phyloP scores from a whole-genome alignment of 2,888 invertebrate genomes.

The Diaphora mendica region DNA sequence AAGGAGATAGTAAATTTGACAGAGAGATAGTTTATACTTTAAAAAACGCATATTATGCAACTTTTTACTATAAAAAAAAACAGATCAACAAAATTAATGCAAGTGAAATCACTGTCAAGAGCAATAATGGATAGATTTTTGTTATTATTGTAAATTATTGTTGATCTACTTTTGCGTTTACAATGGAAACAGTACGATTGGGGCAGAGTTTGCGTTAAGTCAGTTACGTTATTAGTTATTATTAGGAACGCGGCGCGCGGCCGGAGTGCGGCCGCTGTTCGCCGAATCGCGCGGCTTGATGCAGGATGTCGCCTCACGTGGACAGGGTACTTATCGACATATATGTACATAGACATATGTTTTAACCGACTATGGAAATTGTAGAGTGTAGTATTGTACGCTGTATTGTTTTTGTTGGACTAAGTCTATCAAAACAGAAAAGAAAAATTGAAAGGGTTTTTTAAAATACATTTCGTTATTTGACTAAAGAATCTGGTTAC shows the following conservation, averaged over 20 bases:
- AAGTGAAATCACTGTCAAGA: too few relatives aligned
- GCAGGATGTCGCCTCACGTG: slow-evolving; percentile 60
- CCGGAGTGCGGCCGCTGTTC: slow-evolving; percentile 33
- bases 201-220: slow-evolving; percentile 45
- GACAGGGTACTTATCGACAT: slow-evolving; percentile 43
- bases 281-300: slow-evolving; percentile 54
- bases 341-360: slow-evolving; percentile 27
- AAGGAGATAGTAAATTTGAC: too few relatives aligned
- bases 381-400: not conserved
- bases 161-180: slow-evolving; percentile 3
- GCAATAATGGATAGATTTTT: too few relatives aligned
- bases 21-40: not conserved
- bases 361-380: not conserved
- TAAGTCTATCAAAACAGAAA: not conserved
- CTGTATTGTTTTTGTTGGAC: not conserved
- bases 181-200: slow-evolving; percentile 43
- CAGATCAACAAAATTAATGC: too few relatives aligned
- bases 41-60: not conserved
- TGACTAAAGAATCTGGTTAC: not conserved
- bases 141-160: too few relatives aligned
- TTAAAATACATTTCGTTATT: not conserved
- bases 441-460: not conserved
- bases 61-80: not conserved
- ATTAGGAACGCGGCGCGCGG: slow-evolving; percentile 38
- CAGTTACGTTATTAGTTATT: slow-evolving; percentile 55